These are phyloP conservation scores for Clostera curtula DNA, from an alignment of 2,888 invertebrate species.

Conservation along the genomic window DNA sequence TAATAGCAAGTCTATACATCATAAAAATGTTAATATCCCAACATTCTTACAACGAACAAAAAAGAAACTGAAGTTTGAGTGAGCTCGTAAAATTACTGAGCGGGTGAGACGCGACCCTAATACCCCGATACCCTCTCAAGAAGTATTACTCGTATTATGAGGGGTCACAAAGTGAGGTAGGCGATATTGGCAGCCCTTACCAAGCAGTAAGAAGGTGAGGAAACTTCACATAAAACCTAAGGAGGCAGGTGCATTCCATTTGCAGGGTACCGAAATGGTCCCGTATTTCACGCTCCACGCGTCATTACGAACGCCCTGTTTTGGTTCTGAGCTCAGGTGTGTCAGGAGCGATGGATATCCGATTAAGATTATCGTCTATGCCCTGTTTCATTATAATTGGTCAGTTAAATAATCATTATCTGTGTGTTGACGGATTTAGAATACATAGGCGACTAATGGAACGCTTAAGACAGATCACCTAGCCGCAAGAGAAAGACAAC, in stretches of 20 bases:
- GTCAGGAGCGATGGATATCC: too few species aligned
- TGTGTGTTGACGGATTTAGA: too few species aligned
- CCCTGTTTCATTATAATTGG: too few species aligned
- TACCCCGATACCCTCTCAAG: constrained; percentile 68
- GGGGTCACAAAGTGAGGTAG: constrained; percentile 72
- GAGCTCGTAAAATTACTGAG: constrained; percentile 57
- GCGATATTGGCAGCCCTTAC: constrained; percentile 68
- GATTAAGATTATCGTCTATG: too few species aligned
- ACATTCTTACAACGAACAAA: constrained; percentile 41
- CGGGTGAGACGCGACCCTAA: constrained; percentile 39
- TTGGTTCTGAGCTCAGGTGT: constrained; percentile 39
- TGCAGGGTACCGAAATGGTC: constrained; percentile 63
- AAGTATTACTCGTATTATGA: constrained; percentile 70
- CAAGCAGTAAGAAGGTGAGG: constrained; percentile 65
- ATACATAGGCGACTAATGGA: too few species aligned
- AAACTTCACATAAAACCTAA: constrained; percentile 72
- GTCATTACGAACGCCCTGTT: constrained; percentile 55
- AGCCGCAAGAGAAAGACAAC: too few species aligned
- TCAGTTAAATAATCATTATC: too few species aligned
- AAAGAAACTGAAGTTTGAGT: constrained; percentile 40
- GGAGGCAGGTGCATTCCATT: constrained; percentile 74
- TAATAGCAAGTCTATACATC: constrained; percentile 32
- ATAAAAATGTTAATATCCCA: constrained; percentile 44
- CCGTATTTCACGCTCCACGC: constrained; percentile 68
- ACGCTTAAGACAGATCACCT: too few species aligned